Evolutionary conservation across 2,888 invertebrate species (phyloP).

Genomic region (Prostheceraeus crozeri): DNA sequence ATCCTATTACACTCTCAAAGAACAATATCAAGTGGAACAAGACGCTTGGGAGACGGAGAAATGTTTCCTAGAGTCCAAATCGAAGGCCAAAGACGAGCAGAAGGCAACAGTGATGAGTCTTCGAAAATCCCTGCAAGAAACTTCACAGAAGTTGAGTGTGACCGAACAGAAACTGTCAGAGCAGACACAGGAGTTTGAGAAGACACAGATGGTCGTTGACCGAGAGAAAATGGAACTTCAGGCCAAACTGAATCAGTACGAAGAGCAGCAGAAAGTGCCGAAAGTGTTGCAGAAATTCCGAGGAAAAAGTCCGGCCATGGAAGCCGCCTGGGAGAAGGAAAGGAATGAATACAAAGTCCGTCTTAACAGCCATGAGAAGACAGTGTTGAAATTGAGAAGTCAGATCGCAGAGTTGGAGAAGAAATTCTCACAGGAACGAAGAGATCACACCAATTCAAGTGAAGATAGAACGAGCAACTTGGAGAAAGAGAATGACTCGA

Average conservation of each 20-base stretch:
- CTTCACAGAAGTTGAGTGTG: too few relatives aligned
- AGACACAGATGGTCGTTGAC: too few relatives aligned
- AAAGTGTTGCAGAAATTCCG: conserved; percentile 38
- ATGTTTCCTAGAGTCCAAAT: not conserved
- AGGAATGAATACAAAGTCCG: conserved; percentile 33
- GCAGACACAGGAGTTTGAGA: too few relatives aligned
- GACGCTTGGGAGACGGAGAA: not conserved
- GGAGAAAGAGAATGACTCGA: conserved; percentile 9
- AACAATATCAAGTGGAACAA: not conserved
- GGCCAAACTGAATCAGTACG: conserved; percentile 21
- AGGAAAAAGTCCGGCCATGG: conserved; percentile 17
- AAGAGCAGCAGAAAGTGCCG: conserved; percentile 37
- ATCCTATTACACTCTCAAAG: not conserved
- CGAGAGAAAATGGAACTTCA: too few relatives aligned
- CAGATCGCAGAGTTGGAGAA: conserved; percentile 31
- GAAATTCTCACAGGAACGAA: conserved; percentile 29
- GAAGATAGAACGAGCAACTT: conserved; percentile 14
- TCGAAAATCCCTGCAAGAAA: too few relatives aligned
- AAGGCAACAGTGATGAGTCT: too few relatives aligned
- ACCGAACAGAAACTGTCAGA: too few relatives aligned
- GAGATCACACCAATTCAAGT: conserved; percentile 4
- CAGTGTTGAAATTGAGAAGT: conserved; percentile 21
- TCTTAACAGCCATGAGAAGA: conserved; percentile 33
- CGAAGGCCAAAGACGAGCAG: too few relatives aligned
- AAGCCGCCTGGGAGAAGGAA: conserved; percentile 23